These are phyloP conservation scores for Strigamia transsilvanica DNA, from an alignment of 2,888 invertebrate genomes.

Conservation along the genomic window DNA sequence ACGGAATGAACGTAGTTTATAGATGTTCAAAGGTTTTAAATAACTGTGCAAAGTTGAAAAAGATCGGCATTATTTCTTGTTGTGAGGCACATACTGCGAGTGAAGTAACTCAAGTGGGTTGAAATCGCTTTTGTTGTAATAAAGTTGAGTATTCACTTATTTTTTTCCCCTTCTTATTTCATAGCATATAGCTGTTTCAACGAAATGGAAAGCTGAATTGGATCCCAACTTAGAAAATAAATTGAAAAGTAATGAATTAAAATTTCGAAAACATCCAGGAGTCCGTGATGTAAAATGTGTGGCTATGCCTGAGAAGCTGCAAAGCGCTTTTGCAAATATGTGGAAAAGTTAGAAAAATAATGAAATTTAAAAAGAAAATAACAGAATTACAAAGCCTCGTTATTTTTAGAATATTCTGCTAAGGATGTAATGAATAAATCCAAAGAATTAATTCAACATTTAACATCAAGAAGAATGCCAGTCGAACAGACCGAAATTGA, in stretches of 20 bases:
- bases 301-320: conserved; percentile 71
- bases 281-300: conserved; percentile 69
- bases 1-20: too few relatives aligned
- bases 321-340: conserved; percentile 69
- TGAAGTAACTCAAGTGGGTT: not conserved
- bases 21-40: too few relatives aligned
- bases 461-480: conserved; percentile 73
- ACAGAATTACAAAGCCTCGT: conserved; percentile 34
- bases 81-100: too few relatives aligned
- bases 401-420: conserved; percentile 69
- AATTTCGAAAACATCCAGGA: conserved; percentile 79
- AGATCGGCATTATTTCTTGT: too few relatives aligned
- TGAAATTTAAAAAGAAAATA: not conserved
- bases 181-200: not conserved
- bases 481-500: conserved; percentile 70
- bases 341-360: conserved; percentile 65
- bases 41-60: too few relatives aligned
- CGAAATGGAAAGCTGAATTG: not conserved
- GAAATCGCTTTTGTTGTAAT: not conserved
- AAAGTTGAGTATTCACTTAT: not conserved
- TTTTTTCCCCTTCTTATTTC: not conserved
- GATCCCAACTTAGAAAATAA: conserved; percentile 55
- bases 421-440: conserved; percentile 70
- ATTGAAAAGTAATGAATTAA: conserved; percentile 67
- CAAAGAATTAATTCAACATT: conserved; percentile 69